Percentiles rank a stretch among this genome's conserved stretches.
These are phyloP conservation scores for Synodontis membranacea DNA, from an alignment of 2,113 vertebrate species.

Conservation along the genomic window DNA sequence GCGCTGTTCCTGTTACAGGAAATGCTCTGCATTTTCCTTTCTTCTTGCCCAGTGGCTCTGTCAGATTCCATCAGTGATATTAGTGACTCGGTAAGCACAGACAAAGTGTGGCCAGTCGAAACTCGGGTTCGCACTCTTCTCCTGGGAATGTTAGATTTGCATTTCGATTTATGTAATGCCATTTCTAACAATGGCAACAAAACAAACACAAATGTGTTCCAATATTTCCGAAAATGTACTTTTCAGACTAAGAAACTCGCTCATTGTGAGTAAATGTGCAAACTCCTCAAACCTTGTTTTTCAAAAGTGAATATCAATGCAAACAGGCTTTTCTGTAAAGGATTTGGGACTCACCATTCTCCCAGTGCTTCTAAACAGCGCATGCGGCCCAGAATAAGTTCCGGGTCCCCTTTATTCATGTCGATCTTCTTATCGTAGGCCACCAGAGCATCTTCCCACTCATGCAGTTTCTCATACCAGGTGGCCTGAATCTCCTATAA, in stretches of 20 bases:
- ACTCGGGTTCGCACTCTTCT: neutral
- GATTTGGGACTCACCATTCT: conserved; percentile 83
- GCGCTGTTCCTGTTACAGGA: conserved; percentile 50
- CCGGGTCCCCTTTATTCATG: conserved; percentile 95
- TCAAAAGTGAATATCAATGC: neutral
- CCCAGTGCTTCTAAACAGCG: conserved; percentile 95
- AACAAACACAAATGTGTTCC: neutral
- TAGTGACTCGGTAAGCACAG: conserved; percentile 1
- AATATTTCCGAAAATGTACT: neutral
- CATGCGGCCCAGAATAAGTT: conserved; percentile 95
- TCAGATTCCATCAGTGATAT: conserved; percentile 55
- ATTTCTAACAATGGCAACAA: neutral
- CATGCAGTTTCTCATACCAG: conserved; percentile 98
- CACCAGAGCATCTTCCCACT: conserved; percentile 96
- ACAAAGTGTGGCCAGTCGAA: neutral
- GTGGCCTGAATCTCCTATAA: conserved; percentile 96
- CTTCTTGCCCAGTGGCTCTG: conserved; percentile 48
- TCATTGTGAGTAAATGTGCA: neutral
- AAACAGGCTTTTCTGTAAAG: neutral
- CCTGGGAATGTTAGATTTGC: conserved; percentile 25
- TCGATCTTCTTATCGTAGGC: conserved; percentile 98
- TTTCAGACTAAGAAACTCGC: neutral
- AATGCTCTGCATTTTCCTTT: conserved; percentile 42
- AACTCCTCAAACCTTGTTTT: neutral
- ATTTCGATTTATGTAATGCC: neutral